Conservation (phyloP, 2,888 invertebrate genomes). For the Lycia hirtaria region DNA sequence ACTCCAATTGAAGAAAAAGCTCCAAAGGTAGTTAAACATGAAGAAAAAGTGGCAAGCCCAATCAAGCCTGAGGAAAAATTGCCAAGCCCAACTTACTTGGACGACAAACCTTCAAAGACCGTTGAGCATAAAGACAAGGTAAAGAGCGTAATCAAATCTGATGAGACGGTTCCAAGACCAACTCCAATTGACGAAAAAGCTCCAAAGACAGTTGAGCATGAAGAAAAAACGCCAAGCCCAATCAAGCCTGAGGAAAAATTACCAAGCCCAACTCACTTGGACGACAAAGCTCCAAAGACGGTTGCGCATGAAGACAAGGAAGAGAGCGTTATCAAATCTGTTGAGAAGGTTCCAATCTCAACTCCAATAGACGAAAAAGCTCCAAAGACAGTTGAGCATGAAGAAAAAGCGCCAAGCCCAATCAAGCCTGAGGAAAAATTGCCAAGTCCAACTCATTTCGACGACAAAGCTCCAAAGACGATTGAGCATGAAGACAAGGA, state of each 20-base stretch:
- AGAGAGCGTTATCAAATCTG: neutral
- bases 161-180: neutral
- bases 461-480: conserved; percentile 11
- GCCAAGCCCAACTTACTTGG: neutral
- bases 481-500: neutral
- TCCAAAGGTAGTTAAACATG: too few relatives aligned
- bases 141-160: neutral
- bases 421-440: neutral
- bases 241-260: neutral
- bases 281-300: neutral
- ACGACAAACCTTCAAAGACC: conserved; percentile 20
- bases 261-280: neutral
- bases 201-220: neutral
- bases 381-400: neutral
- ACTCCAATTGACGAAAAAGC: neutral
- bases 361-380: neutral
- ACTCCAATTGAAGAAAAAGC: too few relatives aligned
- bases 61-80: conserved; percentile 9
- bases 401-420: neutral
- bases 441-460: neutral
- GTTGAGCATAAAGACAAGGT: neutral
- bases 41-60: neutral
- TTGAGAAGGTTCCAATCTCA: neutral
- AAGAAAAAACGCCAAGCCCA: neutral
- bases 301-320: too few relatives aligned